These are phyloP conservation scores for Drosophila borborema DNA, from an alignment of 2,888 invertebrate genomes.

Conservation along the genomic window DNA sequence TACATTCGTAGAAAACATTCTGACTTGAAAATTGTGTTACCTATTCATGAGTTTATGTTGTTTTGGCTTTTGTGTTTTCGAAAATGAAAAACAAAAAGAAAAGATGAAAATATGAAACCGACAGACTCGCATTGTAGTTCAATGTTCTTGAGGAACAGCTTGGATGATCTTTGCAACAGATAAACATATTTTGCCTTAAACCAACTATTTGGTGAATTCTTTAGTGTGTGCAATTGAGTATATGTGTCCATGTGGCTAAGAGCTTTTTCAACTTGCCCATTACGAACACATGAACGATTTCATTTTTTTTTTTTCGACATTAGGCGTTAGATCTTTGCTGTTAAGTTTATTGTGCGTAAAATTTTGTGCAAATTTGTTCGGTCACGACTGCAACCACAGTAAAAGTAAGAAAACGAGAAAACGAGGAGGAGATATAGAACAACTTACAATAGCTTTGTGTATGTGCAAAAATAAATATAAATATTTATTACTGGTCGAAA, in stretches of 20 bases:
- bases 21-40: conserved; percentile 54
- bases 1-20: conserved; percentile 23
- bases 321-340: conserved; percentile 55
- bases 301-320: conserved; percentile 58
- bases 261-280: conserved; percentile 35
- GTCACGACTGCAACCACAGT: conserved; percentile 17
- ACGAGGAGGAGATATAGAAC: background rate
- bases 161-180: conserved; percentile 5
- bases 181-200: conserved; percentile 24
- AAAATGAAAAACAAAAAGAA: background rate
- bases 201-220: conserved; percentile 48
- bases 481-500: conserved; percentile 68
- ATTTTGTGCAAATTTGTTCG: conserved; percentile 63
- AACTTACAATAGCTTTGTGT: conserved; percentile 23
- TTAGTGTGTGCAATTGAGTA: background rate
- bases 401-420: background rate
- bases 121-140: background rate
- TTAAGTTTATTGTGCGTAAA: conserved; percentile 79
- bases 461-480: conserved; percentile 77
- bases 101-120: background rate
- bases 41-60: conserved; percentile 17
- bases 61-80: conserved; percentile 12
- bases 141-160: background rate
- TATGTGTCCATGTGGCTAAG: background rate
- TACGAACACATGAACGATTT: conserved; percentile 75